Evolutionary conservation across 2,888 invertebrate genomes (phyloP).

Genomic region (Notocelia uddmanniana): DNA sequence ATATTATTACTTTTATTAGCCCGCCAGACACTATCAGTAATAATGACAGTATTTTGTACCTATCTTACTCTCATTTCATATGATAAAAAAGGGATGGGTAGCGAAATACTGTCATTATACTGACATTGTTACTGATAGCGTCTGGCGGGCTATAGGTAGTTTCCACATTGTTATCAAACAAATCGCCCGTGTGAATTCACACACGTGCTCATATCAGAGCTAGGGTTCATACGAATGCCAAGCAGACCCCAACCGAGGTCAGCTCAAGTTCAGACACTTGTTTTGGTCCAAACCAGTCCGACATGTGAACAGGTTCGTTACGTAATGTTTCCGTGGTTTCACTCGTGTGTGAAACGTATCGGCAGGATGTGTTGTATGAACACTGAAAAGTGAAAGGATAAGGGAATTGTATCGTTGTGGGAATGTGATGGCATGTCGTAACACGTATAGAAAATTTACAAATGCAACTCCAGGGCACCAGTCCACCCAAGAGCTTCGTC

Average conservation of each 20-base stretch:
- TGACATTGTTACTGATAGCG: no score
- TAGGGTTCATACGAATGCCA: constrained; percentile 44
- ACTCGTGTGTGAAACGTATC: constrained; percentile 39
- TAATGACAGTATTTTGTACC: no score
- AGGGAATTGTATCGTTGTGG: not conserved
- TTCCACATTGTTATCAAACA: not conserved
- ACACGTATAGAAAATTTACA: no score
- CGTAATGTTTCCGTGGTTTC: constrained; percentile 47
- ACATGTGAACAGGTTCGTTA: constrained; percentile 44
- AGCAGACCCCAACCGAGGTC: constrained; percentile 49
- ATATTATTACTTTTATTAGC: no score
- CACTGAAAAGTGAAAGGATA: constrained; percentile 27
- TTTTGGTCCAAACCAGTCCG: constrained; percentile 46
- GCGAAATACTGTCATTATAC: no score
- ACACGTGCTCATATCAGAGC: constrained; percentile 45
- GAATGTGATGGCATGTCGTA: not conserved
- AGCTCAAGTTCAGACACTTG: constrained; percentile 50
- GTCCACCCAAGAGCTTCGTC: no score
- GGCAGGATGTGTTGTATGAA: constrained; percentile 21
- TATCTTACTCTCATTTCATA: no score
- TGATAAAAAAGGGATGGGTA: no score
- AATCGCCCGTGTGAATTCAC: constrained; percentile 34
- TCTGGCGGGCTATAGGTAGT: no score
- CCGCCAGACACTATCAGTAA: no score
- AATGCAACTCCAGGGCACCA: no score